Percentiles rank a stretch among this genome's conserved stretches.
Conservation (phyloP, 2,888 invertebrate species). For the Fissipunctia ypsillon region DNA sequence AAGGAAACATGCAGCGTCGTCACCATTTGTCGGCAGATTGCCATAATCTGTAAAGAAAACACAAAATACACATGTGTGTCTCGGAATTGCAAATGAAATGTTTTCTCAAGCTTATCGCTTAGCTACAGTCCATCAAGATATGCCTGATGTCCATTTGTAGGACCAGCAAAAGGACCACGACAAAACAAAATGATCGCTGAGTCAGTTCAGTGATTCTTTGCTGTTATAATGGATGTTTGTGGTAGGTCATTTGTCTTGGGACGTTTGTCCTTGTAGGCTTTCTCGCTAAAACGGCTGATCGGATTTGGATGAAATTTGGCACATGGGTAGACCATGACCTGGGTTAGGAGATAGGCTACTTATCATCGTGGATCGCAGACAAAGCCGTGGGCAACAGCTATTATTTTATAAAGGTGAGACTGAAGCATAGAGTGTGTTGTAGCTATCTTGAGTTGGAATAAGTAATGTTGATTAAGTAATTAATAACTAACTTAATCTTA, state of each 20-base stretch:
- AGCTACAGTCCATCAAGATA: constrained; percentile 77
- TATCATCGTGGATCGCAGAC: too few species aligned
- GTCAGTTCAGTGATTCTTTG: constrained; percentile 58
- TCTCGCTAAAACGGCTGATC: too few species aligned
- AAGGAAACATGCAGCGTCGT: constrained; percentile 28
- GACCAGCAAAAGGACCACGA: constrained; percentile 74
- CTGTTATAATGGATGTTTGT: constrained; percentile 40
- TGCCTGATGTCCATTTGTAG: constrained; percentile 73
- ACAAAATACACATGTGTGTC: constrained; percentile 64
- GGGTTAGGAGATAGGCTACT: too few species aligned
- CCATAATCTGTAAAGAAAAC: constrained; percentile 60
- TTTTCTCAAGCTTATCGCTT: constrained; percentile 79
- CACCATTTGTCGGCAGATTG: constrained; percentile 50
- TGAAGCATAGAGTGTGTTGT: not conserved
- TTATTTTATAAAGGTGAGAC: not conserved
- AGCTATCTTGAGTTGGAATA: too few species aligned
- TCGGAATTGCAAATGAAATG: constrained; percentile 78
- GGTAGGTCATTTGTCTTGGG: constrained; percentile 28
- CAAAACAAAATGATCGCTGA: constrained; percentile 69
- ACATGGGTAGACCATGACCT: too few species aligned
- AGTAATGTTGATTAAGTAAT: too few species aligned
- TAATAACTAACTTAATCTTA: too few species aligned
- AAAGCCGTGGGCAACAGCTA: too few species aligned
- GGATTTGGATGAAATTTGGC: too few species aligned
- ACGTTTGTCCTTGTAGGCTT: too few species aligned